These are phyloP conservation scores for Buceros bicornis DNA, from an alignment of 2,797 vertebrate species.

Conservation along the genomic window DNA sequence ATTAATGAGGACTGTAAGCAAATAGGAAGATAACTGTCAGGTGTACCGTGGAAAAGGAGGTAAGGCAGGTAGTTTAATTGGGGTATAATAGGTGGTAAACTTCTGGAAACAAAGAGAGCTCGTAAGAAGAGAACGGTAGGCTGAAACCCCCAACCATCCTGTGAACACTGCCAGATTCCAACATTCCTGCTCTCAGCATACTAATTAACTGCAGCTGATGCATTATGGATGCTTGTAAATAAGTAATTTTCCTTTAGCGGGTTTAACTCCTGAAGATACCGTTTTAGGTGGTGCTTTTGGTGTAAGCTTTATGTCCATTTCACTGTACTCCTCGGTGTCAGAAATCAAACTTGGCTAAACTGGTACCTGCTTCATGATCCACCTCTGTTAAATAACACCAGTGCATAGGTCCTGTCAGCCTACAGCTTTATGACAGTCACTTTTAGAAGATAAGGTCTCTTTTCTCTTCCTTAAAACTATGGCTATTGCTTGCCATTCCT, in stretches of 20 bases:
- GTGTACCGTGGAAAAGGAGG: background rate
- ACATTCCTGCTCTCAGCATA: background rate
- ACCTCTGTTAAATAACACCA: background rate
- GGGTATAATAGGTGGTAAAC: background rate
- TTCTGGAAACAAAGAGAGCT: background rate
- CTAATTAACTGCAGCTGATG: background rate
- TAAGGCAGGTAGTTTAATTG: background rate
- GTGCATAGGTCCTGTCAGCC: background rate
- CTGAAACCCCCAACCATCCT: background rate
- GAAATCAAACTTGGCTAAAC: background rate
- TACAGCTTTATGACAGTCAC: background rate
- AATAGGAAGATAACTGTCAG: background rate
- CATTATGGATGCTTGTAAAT: background rate
- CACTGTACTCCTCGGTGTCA: background rate
- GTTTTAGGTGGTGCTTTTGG: background rate
- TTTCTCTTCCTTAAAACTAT: background rate
- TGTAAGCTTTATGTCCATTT: background rate
- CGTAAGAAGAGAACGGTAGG: background rate
- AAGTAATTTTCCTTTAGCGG: background rate
- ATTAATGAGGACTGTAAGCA: background rate
- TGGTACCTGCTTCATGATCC: background rate
- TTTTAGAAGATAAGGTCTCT: background rate
- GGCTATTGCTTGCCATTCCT: background rate
- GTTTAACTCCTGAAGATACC: background rate
- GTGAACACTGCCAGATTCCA: background rate